Conservation (phyloP, 2,888 invertebrate species). For the Lepas anatifera region DNA sequence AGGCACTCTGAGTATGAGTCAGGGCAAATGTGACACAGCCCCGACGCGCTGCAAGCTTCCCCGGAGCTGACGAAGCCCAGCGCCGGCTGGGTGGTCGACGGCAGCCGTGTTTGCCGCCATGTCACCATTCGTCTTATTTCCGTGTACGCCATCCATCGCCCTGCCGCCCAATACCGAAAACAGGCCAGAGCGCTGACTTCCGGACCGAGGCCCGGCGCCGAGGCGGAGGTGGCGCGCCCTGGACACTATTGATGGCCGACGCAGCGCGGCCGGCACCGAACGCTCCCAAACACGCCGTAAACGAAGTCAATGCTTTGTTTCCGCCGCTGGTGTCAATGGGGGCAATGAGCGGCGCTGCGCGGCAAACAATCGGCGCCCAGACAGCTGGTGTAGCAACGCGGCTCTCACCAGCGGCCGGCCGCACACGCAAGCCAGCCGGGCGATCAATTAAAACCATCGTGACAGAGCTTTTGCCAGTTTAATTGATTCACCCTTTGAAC, state of each 20-base stretch:
- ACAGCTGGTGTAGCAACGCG: not conserved
- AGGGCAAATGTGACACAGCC: too few relatives aligned
- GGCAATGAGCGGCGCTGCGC: not conserved
- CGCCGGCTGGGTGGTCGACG: not conserved
- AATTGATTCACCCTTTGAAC: not conserved
- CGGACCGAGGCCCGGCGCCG: too few relatives aligned
- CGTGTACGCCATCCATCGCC: not conserved
- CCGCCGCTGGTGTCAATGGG: not conserved
- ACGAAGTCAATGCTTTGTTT: constrained; percentile 1
- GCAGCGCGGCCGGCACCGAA: not conserved
- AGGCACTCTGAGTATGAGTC: too few relatives aligned
- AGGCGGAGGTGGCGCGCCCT: too few relatives aligned
- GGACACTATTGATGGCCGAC: not conserved
- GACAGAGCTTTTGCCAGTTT: not conserved
- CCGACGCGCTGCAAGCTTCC: too few relatives aligned
- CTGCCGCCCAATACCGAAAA: not conserved
- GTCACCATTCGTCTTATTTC: constrained; percentile 1
- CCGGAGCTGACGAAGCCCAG: not conserved
- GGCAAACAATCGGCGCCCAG: not conserved
- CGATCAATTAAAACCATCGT: not conserved
- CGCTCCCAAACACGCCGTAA: not conserved
- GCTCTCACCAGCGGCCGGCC: not conserved
- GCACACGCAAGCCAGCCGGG: not conserved
- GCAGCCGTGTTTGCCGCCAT: not conserved
- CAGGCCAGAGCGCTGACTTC: too few relatives aligned